A percentile compares a stretch with the other conserved stretches of the same genome.
phyloP scores from a whole-genome alignment of 30 jellyfish, hydroid and myxozoan genomes.

The Hydra vulgaris region DNA sequence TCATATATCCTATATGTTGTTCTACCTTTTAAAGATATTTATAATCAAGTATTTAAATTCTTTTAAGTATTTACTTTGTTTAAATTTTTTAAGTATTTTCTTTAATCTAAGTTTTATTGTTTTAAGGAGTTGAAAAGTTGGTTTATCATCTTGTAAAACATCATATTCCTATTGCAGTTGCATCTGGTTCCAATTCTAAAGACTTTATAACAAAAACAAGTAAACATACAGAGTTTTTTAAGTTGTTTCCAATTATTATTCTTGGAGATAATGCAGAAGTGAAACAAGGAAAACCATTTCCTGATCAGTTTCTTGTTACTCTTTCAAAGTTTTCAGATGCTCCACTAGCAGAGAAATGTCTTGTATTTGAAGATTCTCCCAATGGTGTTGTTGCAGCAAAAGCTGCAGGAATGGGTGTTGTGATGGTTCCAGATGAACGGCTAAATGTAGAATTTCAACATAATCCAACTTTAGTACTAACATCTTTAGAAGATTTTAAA shows the following conservation, averaged over 20 bases:
- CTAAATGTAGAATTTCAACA: constrained; percentile 36
- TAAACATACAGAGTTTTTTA: constrained; percentile 51
- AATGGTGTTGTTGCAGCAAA: constrained; percentile 85
- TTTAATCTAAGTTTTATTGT: background rate
- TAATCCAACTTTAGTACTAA: constrained; percentile 47
- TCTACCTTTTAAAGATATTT: no score
- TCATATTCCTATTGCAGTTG: constrained; percentile 71
- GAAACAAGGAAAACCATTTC: constrained; percentile 81
- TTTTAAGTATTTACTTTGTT: no score
- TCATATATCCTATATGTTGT: no score
- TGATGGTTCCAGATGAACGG: constrained; percentile 70
- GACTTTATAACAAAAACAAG: constrained; percentile 64
- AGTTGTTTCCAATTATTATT: constrained; percentile 44
- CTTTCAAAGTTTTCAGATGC: constrained; percentile 39
- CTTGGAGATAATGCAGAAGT: constrained; percentile 72
- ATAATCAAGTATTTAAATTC: no score
- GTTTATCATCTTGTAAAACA: constrained; percentile 47
- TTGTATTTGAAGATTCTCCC: constrained; percentile 93
- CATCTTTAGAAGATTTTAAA: constrained; percentile 47
- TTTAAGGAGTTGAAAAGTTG: constrained; percentile 66
- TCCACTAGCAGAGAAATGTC: constrained; percentile 34
- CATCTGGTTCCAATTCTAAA: constrained; percentile 60
- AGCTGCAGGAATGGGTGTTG: constrained; percentile 90
- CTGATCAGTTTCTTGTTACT: constrained; percentile 70
- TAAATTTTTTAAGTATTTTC: background rate